A percentile compares a stretch with the other conserved stretches of the same genome.
Evolutionary conservation across 1,140 invertebrate species (phyloP).

Genomic region (Drosophila bifasciata): DNA sequence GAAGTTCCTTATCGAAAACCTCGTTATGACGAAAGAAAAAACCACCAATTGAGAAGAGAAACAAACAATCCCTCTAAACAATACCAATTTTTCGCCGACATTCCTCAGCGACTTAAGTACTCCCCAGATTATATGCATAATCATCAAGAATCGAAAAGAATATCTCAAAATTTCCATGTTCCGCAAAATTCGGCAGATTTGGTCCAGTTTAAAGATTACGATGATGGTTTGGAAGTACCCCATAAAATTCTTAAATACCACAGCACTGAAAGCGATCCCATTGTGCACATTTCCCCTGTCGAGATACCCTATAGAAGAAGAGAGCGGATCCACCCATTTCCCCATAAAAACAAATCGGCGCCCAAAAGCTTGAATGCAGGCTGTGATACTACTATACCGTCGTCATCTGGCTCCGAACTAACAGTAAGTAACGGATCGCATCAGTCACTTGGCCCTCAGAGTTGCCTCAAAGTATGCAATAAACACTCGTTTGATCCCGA

Average conservation of each 20-base stretch:
- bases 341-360: neutral
- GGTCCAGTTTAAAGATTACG: neutral
- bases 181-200: constrained; percentile 25
- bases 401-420: neutral
- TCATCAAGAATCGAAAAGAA: neutral
- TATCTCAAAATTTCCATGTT: neutral
- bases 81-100: neutral
- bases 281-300: neutral
- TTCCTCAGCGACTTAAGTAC: no score
- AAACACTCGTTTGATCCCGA: neutral
- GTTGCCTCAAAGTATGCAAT: no score
- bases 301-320: constrained; percentile 46
- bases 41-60: neutral
- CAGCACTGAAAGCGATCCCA: neutral
- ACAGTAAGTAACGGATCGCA: neutral
- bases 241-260: constrained; percentile 16
- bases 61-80: neutral
- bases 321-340: neutral
- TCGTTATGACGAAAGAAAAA: neutral
- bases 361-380: constrained; percentile 18
- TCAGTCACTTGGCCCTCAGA: neutral
- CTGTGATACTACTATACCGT: neutral
- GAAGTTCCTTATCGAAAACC: neutral
- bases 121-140: neutral
- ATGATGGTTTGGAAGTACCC: constrained; percentile 37